Percentiles rank a stretch among this genome's conserved stretches.
phyloP scores from a whole-genome alignment of 2,113 vertebrate genomes.

The Sinosuthora webbiana region DNA sequence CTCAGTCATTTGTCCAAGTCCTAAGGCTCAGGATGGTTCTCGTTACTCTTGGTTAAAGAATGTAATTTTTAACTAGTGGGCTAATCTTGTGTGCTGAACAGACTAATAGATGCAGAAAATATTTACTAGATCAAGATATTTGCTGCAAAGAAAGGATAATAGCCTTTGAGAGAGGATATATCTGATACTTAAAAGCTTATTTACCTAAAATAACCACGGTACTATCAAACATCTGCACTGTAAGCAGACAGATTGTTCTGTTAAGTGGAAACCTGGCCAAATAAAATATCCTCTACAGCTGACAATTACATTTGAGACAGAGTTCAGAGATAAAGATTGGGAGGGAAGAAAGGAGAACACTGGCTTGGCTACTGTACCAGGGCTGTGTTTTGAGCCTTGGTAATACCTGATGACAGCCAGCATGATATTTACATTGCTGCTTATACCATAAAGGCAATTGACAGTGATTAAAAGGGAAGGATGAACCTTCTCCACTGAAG shows the following conservation, averaged over 20 bases:
- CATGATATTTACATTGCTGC: not conserved
- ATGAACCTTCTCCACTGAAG: not conserved
- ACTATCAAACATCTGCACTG: constrained; percentile 40
- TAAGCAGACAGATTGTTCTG: constrained; percentile 27
- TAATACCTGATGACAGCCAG: constrained; percentile 21
- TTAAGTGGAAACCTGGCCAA: not conserved
- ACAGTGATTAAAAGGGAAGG: constrained; percentile 29
- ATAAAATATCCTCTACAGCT: constrained; percentile 47
- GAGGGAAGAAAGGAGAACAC: not conserved
- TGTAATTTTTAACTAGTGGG: not conserved
- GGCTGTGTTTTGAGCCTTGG: not conserved
- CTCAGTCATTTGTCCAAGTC: not conserved
- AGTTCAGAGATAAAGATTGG: constrained; percentile 44
- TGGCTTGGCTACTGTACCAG: not conserved
- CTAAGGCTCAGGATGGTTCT: not conserved
- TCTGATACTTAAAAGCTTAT: constrained; percentile 42
- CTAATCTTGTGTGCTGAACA: not conserved
- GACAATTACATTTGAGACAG: constrained; percentile 36
- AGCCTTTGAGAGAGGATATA: not conserved
- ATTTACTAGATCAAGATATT: not conserved
- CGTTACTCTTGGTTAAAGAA: not conserved
- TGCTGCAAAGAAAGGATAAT: constrained; percentile 16
- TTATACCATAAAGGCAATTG: constrained; percentile 20
- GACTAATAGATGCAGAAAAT: not conserved
- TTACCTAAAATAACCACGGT: constrained; percentile 48